Conservation (phyloP, 2,797 vertebrate genomes). For the Leucoraja ocellata region DNA sequence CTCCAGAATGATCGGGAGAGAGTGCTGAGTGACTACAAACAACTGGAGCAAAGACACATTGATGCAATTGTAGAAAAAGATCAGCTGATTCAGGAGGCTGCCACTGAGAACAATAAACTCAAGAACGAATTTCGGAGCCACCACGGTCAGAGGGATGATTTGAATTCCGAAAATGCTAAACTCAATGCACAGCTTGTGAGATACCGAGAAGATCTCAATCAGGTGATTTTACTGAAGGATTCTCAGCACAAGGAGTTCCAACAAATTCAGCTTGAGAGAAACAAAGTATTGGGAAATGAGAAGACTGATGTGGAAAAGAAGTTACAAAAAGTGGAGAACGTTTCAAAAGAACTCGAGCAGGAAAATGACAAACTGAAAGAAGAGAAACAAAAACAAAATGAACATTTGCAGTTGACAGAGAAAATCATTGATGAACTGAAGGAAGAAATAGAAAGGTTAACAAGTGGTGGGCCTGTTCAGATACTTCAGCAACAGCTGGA, state of each 20-base stretch:
- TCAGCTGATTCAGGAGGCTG: slow-evolving; percentile 84
- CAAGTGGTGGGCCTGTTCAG: slow-evolving; percentile 43
- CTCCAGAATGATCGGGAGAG: slow-evolving; percentile 85
- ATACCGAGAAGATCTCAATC: slow-evolving; percentile 82
- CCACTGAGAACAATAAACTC: slow-evolving; percentile 81
- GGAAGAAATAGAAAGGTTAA: slow-evolving; percentile 47
- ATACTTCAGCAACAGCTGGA: slow-evolving; percentile 50
- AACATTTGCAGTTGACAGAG: slow-evolving; percentile 51
- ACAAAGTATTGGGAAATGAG: slow-evolving; percentile 67
- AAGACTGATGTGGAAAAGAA: slow-evolving; percentile 54
- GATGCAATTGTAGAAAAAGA: slow-evolving; percentile 80
- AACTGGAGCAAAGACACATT: slow-evolving; percentile 84
- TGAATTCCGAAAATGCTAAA: slow-evolving; percentile 86
- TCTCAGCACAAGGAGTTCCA: slow-evolving; percentile 85
- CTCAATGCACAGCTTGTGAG: slow-evolving; percentile 76
- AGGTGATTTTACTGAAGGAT: slow-evolving; percentile 87
- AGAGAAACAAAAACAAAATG: slow-evolving; percentile 51
- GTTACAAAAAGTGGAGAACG: slow-evolving; percentile 46
- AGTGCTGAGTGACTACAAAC: slow-evolving; percentile 74
- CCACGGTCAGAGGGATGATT: slow-evolving; percentile 76
- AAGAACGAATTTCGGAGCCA: slow-evolving; percentile 80
- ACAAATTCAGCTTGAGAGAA: slow-evolving; percentile 65
- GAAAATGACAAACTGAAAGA: slow-evolving; percentile 47
- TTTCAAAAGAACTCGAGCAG: slow-evolving; percentile 50
- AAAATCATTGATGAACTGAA: slow-evolving; percentile 45